These are phyloP conservation scores for Agrypnus murinus DNA, from an alignment of 2,888 invertebrate species.

Conservation along the genomic window DNA sequence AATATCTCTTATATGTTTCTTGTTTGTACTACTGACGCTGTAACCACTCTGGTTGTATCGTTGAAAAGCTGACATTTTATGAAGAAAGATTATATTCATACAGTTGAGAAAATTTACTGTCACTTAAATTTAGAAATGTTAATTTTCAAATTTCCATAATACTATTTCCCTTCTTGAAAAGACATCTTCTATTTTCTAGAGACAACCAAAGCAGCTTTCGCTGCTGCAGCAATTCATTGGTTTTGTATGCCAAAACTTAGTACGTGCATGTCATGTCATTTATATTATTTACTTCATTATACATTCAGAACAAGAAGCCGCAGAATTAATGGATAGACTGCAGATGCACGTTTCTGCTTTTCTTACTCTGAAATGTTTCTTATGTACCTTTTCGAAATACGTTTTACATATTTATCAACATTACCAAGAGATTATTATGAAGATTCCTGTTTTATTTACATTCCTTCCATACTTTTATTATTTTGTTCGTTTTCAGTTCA, in stretches of 20 bases:
- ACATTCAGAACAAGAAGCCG: conserved; percentile 8
- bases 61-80: too few species aligned
- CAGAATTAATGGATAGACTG: conserved; percentile 17
- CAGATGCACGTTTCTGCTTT: conserved; percentile 6
- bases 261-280: conserved; percentile 16
- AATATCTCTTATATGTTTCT: too few species aligned
- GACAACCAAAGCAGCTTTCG: neutral
- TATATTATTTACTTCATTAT: conserved; percentile 17
- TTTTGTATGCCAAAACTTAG: conserved; percentile 9
- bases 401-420: neutral
- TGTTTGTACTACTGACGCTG: too few species aligned
- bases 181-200: neutral
- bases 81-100: too few species aligned
- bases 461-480: too few species aligned
- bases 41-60: too few species aligned
- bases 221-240: conserved; percentile 13
- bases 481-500: too few species aligned
- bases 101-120: too few species aligned
- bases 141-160: conserved; percentile 1
- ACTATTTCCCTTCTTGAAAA: neutral
- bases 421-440: too few species aligned
- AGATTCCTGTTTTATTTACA: too few species aligned
- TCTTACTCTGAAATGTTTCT: conserved; percentile 7
- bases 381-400: neutral
- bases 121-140: neutral